Evolutionary conservation across 2,797 vertebrate species (phyloP).

Genomic region (Myotis daubentonii): DNA sequence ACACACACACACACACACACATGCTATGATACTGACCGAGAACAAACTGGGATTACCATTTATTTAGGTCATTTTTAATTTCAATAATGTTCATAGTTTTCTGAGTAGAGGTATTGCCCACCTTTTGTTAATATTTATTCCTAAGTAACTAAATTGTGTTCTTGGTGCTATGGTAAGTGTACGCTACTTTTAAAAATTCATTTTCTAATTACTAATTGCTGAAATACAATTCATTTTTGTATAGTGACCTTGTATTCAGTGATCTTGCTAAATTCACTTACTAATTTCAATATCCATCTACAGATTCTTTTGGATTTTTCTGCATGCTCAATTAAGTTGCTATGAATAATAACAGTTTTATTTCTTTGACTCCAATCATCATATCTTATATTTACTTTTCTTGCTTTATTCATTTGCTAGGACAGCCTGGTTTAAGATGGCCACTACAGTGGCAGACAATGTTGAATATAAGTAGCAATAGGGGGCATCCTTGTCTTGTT

Average conservation of each 20-base stretch:
- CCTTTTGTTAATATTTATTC: conserved; percentile 6
- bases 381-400: neutral
- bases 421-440: neutral
- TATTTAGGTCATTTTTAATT: neutral
- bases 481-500: neutral
- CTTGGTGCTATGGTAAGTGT: neutral
- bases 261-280: too few relatives aligned
- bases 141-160: neutral
- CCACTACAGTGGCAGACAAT: neutral
- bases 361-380: neutral
- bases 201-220: neutral
- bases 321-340: neutral
- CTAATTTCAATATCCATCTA: conserved; percentile 9
- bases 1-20: neutral
- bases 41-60: neutral
- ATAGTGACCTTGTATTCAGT: too few relatives aligned
- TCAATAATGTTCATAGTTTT: neutral
- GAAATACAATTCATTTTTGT: neutral
- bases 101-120: neutral
- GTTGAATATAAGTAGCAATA: neutral
- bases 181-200: neutral
- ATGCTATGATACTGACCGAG: neutral
- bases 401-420: conserved; percentile 36
- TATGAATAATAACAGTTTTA: neutral
- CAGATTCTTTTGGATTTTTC: conserved; percentile 6